Evolutionary conservation across 2,797 vertebrate species (phyloP).

Genomic region (Babyrousa celebensis): DNA sequence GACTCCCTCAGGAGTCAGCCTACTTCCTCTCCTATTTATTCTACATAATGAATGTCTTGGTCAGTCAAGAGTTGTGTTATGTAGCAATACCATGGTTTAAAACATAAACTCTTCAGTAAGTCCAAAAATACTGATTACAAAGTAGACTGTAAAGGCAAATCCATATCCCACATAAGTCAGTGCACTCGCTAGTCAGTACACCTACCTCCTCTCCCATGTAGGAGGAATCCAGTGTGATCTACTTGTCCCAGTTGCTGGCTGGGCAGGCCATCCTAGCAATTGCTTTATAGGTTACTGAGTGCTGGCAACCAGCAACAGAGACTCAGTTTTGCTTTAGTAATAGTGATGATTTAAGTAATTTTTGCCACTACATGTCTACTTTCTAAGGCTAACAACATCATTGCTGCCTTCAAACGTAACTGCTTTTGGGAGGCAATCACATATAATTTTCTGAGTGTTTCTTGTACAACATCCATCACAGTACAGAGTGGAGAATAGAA

Average conservation of each 20-base stretch:
- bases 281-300: background rate
- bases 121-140: constrained; percentile 27
- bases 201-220: background rate
- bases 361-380: background rate
- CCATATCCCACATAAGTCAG: background rate
- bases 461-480: background rate
- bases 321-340: background rate
- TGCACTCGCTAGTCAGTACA: background rate
- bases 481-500: background rate
- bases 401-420: background rate
- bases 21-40: background rate
- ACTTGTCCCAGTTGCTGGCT: background rate
- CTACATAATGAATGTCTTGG: background rate
- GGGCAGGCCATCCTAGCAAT: background rate
- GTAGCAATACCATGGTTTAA: background rate
- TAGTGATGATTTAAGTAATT: background rate
- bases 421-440: background rate
- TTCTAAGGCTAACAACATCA: background rate
- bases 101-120: background rate
- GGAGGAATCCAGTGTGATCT: background rate
- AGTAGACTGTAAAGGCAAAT: background rate
- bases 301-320: background rate
- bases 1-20: background rate
- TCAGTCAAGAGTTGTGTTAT: background rate
- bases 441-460: background rate